phyloP scores from a whole-genome alignment of 2,113 vertebrate genomes.

The Gymnocephalus cernua region DNA sequence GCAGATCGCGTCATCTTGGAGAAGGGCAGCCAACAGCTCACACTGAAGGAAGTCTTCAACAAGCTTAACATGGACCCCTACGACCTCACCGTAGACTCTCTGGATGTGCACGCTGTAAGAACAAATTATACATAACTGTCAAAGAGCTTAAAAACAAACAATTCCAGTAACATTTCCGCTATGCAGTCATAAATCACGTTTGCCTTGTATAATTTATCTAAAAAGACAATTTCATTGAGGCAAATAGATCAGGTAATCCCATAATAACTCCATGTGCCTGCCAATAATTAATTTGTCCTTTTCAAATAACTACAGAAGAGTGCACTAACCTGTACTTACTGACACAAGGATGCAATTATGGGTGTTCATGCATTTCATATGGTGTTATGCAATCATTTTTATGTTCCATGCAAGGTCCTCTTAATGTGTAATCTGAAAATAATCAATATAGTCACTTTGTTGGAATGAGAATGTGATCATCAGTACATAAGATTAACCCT shows the following conservation, averaged over 20 bases:
- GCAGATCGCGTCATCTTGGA: constrained; percentile 88
- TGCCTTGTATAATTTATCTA: background rate
- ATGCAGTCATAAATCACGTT: background rate
- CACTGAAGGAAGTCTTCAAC: constrained; percentile 91
- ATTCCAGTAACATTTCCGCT: background rate
- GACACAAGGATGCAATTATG: constrained; percentile 41
- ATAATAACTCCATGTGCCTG: background rate
- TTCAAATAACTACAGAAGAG: constrained; percentile 10
- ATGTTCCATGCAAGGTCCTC: constrained; percentile 12
- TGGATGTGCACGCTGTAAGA: constrained; percentile 97
- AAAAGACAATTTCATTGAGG: background rate
- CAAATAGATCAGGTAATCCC: background rate
- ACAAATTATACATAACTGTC: background rate
- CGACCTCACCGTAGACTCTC: constrained; percentile 96
- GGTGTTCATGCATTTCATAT: constrained; percentile 27
- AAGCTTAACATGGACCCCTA: constrained; percentile 96
- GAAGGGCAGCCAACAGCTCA: constrained; percentile 88
- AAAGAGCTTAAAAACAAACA: background rate
- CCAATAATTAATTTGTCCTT: constrained; percentile 1
- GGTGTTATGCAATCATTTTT: constrained; percentile 30
- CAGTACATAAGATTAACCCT: constrained; percentile 13
- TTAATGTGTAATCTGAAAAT: constrained; percentile 32
- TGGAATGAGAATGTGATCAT: constrained; percentile 24
- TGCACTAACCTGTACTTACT: constrained; percentile 12
- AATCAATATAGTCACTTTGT: constrained; percentile 34